Percentiles rank a stretch among this genome's conserved stretches.
Conservation (phyloP, 2,888 invertebrate species). For the Leptopterna dolabrata region DNA sequence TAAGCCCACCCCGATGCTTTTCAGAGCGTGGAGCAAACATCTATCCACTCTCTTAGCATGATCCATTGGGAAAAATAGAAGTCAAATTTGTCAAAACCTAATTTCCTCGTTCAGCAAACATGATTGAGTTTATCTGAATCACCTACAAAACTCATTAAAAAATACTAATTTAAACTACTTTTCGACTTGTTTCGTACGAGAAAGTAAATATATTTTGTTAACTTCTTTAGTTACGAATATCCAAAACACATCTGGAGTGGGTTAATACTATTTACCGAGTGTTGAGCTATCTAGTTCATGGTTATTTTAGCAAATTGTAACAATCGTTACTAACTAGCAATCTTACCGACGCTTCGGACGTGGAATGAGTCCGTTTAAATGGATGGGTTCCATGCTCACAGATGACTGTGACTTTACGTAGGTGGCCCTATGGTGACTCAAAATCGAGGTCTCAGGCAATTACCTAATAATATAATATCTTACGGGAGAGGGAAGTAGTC, state of each 20-base stretch:
- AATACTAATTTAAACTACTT: not conserved
- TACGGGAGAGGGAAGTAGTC: too few species aligned
- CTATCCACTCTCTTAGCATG: slow-evolving; percentile 10
- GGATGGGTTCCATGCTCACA: too few species aligned
- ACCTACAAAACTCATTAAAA: not conserved
- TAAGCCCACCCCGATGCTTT: slow-evolving; percentile 27
- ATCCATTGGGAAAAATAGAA: not conserved
- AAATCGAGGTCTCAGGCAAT: too few species aligned
- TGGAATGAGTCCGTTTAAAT: too few species aligned
- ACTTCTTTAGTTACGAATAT: not conserved
- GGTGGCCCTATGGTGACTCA: too few species aligned
- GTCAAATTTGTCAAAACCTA: not conserved
- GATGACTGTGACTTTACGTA: too few species aligned
- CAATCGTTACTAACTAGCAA: too few species aligned
- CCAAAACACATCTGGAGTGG: not conserved
- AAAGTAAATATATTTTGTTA: not conserved
- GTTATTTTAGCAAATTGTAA: too few species aligned
- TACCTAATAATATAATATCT: too few species aligned
- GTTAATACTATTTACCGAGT: too few species aligned
- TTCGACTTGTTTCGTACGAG: not conserved
- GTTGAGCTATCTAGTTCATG: too few species aligned
- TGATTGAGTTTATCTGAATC: not conserved
- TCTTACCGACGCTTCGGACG: too few species aligned
- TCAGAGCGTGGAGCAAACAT: slow-evolving; percentile 26
- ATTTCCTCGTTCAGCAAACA: not conserved